Evolutionary conservation across 2,888 invertebrate genomes (phyloP), one percentile per base, ranked within the genome.

Genomic region (Drosophila kambysellisi): DNA sequence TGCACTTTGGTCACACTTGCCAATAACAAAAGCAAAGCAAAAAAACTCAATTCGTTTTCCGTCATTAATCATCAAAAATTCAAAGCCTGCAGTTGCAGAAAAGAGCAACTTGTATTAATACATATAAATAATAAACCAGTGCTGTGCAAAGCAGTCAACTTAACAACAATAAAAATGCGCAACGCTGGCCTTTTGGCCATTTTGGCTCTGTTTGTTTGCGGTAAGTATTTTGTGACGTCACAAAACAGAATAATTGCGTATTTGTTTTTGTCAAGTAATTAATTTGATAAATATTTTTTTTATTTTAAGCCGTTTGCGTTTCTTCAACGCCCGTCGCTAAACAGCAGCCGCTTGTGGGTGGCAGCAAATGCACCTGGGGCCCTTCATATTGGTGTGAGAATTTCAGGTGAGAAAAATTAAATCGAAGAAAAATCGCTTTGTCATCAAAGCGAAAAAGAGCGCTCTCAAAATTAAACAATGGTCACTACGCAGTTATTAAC

Each of bases 311-410:
- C 70, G 71, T 70, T 57, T 72, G 70, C 50, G 86, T 81, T 52
- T 69, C 68, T 8, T 75, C 83, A 43, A 77, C 85, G 59, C 88
- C 88, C 50, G 52, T 82, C 15, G 72, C 69, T 39, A 70, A 61
- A 29, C 74, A 82, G 33, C 75, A 79, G 54, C 75, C 59, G 35
- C 88, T 95, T 33, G 77, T 96, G 56, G 96, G 95, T 39, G 93
- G 93, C 58, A 94, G 94, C 54, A 94, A 95, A 88, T 97, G 97
- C 91, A 96, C 96, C 8, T 96, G 95, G 95, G 97, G 97, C 9
- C 97, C 97, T 5, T 94, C 95, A 0, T 97, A 96, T 90, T 97
- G 97, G 97, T 97, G 97, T 92, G 89, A 83, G 11, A 92, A 92
- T 80, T 59, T 93, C 51, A 91, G 90, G 92, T 93, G 82, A 92